Base-by-base conservation (phyloP, 2,888 invertebrate genomes). In the Catocala sponsa region DNA sequence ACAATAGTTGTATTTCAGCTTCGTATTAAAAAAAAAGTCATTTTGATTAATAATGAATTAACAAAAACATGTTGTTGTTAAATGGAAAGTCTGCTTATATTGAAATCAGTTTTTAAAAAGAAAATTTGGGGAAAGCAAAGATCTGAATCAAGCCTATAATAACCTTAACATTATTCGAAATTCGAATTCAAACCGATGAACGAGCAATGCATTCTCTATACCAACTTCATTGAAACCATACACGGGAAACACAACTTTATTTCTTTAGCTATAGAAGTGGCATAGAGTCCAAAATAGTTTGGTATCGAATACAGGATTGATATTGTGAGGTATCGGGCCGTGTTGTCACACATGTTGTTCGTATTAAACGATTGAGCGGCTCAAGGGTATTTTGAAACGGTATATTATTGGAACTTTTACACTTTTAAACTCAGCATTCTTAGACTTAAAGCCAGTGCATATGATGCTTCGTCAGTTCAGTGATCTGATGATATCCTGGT, bases 341-440 rank as follows among this genome's bases (percentile, higher is more conserved):
- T 83, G 77, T 79, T 70, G 83, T 81, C 85, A 85, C 85, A 84
- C 73, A 79, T 87, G 86, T 73, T 78, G 77, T 70, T 73, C 75
- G 60, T 35, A 73, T 77, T 77, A 76, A 55, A 50, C 78, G 78
- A 76, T 74, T 74, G 74, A 76, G 35, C 72, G 72, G 66, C 55
- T 71, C 54, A 48, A 60, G 60, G 64, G 54, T 65, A 68, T 68
- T 64, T 63, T 58, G 48, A 56, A 57, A 49, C 52, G 54, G 53
- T 0, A 13, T 6, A 7, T 15, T 46, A 15, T 46, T 46, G 7
- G 10, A 15, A 15, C 15, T 15, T 15, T 15, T 46, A 46, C 2
- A 15, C n/a, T 12, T 15, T 10, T 46, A 35, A 35, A 5, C 4
- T 35, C 35, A 7, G 35, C 7, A 6, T 0, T 1, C 25, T 25